Evolutionary conservation across 2,113 vertebrate genomes (phyloP).

Genomic region (Mesoclemmys tuberculata): DNA sequence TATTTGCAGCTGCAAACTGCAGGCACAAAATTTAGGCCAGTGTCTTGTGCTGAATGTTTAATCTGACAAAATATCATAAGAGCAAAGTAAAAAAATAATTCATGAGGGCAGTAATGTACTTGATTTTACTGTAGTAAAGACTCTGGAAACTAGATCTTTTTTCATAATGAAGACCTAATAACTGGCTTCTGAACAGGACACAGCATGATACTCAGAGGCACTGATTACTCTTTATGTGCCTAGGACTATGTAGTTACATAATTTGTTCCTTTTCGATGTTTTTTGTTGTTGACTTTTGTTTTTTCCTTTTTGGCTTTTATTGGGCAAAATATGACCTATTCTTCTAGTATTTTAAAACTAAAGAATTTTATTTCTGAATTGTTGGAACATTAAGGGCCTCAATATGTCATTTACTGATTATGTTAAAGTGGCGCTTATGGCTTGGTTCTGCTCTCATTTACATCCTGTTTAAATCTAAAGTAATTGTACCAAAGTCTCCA

Average conservation of each 20-base stretch:
- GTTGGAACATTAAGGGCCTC: background rate
- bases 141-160: constrained; percentile 60
- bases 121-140: constrained; percentile 59
- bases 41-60: constrained; percentile 23
- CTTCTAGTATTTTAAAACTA: constrained; percentile 1
- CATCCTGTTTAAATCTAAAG: background rate
- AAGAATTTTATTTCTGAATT: background rate
- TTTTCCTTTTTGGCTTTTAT: constrained; percentile 48
- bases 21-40: constrained; percentile 37
- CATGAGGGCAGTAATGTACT: constrained; percentile 35
- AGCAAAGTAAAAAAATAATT: constrained; percentile 18
- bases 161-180: constrained; percentile 60
- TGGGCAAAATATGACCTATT: constrained; percentile 15
- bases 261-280: constrained; percentile 37
- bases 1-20: constrained; percentile 3
- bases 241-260: constrained; percentile 45
- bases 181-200: constrained; percentile 63
- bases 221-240: constrained; percentile 51
- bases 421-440: background rate
- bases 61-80: constrained; percentile 46
- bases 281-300: constrained; percentile 21
- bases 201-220: constrained; percentile 64
- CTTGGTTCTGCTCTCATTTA: background rate
- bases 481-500: background rate
- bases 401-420: background rate